These are phyloP conservation scores for Oscheius myriophilus DNA, from an alignment of 2,888 invertebrate genomes.

Conservation along the genomic window DNA sequence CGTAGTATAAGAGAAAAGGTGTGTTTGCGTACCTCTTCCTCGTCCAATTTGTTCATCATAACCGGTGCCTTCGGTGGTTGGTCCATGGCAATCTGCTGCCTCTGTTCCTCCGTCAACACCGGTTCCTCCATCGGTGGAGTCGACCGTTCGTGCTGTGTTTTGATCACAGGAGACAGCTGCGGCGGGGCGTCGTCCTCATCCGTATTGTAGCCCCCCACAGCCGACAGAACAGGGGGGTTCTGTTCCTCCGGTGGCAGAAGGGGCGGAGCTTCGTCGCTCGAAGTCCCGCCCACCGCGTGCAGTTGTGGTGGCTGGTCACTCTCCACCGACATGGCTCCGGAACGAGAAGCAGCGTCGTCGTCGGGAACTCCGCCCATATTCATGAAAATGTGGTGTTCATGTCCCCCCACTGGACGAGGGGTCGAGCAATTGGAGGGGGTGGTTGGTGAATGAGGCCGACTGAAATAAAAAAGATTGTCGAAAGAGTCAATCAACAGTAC, in stretches of 20 bases:
- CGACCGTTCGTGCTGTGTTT: constrained; percentile 22
- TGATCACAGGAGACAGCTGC: constrained; percentile 37
- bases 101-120: constrained; percentile 14
- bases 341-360: constrained; percentile 19
- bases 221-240: constrained; percentile 33
- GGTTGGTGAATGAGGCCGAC: constrained; percentile 9
- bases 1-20: background rate
- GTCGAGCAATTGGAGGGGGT: constrained; percentile 14
- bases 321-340: constrained; percentile 22
- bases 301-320: constrained; percentile 33
- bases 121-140: constrained; percentile 17
- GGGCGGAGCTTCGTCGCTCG: constrained; percentile 31
- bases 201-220: constrained; percentile 17
- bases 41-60: constrained; percentile 16
- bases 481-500: too few relatives aligned
- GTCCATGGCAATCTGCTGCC: constrained; percentile 23
- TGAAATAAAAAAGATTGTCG: background rate
- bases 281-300: constrained; percentile 24
- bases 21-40: constrained; percentile 29
- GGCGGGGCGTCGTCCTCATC: constrained; percentile 50
- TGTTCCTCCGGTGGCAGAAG: constrained; percentile 29
- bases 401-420: constrained; percentile 38
- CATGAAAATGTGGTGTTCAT: constrained; percentile 31
- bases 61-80: constrained; percentile 36
- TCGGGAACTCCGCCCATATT: constrained; percentile 47